Evolutionary conservation across 1,140 invertebrate species (phyloP).

Genomic region (Heliconius nattereri): DNA sequence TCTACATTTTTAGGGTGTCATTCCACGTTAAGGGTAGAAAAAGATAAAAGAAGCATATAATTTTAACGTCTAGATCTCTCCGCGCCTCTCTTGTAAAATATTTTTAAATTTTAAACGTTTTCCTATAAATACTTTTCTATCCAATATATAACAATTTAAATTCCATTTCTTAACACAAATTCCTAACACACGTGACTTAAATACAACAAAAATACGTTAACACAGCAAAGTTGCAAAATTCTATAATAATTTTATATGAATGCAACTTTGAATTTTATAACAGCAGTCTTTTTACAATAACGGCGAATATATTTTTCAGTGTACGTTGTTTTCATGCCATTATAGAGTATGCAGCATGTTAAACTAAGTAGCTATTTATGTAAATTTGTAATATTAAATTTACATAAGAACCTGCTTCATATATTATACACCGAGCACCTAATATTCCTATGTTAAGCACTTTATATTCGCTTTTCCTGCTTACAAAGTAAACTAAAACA

Average conservation of each 20-base stretch:
- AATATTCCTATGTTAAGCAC: constrained; percentile 26
- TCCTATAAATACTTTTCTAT: too few species aligned
- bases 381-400: constrained; percentile 34
- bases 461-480: constrained; percentile 30
- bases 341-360: constrained; percentile 23
- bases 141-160: too few species aligned
- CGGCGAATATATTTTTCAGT: constrained; percentile 20
- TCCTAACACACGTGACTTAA: not conserved
- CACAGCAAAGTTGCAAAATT: not conserved
- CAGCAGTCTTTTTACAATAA: constrained; percentile 14
- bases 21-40: too few species aligned
- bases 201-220: not conserved
- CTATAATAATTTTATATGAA: not conserved
- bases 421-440: constrained; percentile 28
- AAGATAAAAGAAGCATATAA: too few species aligned
- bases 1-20: too few species aligned
- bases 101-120: too few species aligned
- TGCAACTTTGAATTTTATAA: constrained; percentile 10
- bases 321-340: constrained; percentile 12
- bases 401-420: constrained; percentile 32
- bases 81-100: too few species aligned
- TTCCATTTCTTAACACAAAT: not conserved
- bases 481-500: constrained; percentile 26
- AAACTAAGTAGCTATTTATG: constrained; percentile 32
- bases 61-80: too few species aligned